A percentile compares a stretch with the other conserved stretches of the same genome.
Evolutionary conservation across 1,140 invertebrate species (phyloP).

Genomic region (Drosophila pachea): DNA sequence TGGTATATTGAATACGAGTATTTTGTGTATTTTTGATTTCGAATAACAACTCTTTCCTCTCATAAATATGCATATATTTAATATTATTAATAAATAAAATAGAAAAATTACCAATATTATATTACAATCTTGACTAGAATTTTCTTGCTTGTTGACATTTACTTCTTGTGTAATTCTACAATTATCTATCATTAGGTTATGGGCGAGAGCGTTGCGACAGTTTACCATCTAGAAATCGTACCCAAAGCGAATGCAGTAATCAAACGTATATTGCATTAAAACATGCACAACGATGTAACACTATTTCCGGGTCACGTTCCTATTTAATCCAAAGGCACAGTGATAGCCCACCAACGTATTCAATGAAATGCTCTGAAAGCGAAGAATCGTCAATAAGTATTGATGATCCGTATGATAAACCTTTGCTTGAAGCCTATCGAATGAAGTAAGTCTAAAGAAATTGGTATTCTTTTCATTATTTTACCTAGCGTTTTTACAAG

Average conservation of each 20-base stretch:
- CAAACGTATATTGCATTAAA: conserved; percentile 60
- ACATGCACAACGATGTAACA: conserved; percentile 54
- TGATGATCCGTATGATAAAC: conserved; percentile 84
- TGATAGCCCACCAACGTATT: conserved; percentile 83
- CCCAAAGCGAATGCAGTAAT: conserved; percentile 82
- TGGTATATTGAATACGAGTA: no score
- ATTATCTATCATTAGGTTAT: conserved; percentile 31
- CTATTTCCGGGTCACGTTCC: conserved; percentile 80
- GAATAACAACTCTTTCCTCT: no score
- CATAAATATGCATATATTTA: no score
- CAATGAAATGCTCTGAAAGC: conserved; percentile 84
- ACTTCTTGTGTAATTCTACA: not conserved
- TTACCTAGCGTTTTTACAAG: no score
- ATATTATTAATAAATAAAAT: no score
- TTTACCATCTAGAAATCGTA: conserved; percentile 85
- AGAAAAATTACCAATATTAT: no score
- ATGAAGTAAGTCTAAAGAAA: conserved; percentile 49
- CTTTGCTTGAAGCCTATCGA: conserved; percentile 59
- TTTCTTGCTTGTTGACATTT: not conserved
- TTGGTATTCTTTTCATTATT: no score
- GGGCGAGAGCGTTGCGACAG: conserved; percentile 88
- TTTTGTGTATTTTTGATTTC: no score
- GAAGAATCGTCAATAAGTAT: conserved; percentile 86
- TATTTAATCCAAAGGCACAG: conserved; percentile 82
- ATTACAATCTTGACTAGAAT: not conserved